These are phyloP conservation scores for Drosophila athabasca DNA, from an alignment of 1,140 invertebrate species.

Conservation along the genomic window DNA sequence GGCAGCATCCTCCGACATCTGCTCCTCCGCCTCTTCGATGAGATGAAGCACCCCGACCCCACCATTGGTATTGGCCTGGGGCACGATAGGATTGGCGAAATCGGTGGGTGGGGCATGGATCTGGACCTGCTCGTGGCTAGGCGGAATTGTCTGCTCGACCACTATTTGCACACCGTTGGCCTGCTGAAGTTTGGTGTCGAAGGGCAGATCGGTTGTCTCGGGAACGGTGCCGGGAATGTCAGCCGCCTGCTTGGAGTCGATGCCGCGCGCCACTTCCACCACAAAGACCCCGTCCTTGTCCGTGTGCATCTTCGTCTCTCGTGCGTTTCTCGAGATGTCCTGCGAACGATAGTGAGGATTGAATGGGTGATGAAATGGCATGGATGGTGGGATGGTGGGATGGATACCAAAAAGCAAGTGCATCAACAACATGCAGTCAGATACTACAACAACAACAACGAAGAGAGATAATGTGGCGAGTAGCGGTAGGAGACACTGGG, in stretches of 20 bases:
- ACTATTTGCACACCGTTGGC: constrained; percentile 30
- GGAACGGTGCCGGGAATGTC: constrained; percentile 61
- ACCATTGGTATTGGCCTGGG: constrained; percentile 76
- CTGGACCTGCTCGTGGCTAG: constrained; percentile 79
- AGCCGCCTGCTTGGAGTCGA: constrained; percentile 66
- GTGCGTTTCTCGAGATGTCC: constrained; percentile 87
- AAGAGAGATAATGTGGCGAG: background rate
- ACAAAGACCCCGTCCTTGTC: constrained; percentile 91
- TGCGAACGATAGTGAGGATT: constrained; percentile 58
- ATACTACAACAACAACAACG: constrained; percentile 40
- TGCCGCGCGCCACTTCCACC: constrained; percentile 86
- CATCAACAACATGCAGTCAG: constrained; percentile 25
- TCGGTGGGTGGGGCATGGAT: constrained; percentile 77
- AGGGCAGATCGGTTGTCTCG: constrained; percentile 67
- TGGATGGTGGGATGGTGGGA: background rate
- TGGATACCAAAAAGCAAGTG: constrained; percentile 8
- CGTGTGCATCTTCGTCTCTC: constrained; percentile 88
- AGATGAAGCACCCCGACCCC: constrained; percentile 67
- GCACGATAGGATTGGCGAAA: constrained; percentile 33
- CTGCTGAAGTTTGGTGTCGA: constrained; percentile 50
- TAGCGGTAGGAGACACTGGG: background rate
- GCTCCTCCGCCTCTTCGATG: constrained; percentile 76
- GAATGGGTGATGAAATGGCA: constrained; percentile 1
- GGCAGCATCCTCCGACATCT: constrained; percentile 75
- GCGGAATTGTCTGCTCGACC: constrained; percentile 55